Evolutionary conservation across 2,113 vertebrate genomes (phyloP), one percentile per base, ranked within the genome.

Genomic region (Tachuris rubrigastra): DNA sequence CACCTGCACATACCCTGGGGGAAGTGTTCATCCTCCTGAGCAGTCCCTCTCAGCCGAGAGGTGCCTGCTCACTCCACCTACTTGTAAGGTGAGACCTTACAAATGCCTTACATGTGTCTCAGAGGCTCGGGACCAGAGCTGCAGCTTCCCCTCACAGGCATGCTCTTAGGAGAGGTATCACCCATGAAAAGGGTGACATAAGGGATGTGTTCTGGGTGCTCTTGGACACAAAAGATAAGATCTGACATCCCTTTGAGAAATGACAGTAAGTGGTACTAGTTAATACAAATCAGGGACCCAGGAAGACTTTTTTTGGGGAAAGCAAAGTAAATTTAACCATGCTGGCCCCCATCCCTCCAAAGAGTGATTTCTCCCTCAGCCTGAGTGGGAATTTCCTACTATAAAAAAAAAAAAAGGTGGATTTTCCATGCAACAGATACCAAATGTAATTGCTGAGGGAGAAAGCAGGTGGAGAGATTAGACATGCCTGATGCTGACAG

Each of bases 401-500:
- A n/a, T n/a, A 69, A 20, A 44, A 44, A 44, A 7, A 58, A 63
- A 33, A 49, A n/a, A 16, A 67, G 28, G 18, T 67, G 39, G 8
- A 87, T 92, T 97, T 96, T 91, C 75, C 68, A 33, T 68, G 52
- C 73, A 56, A 65, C 25, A 49, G 55, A 71, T 74, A 77, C 19
- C 9, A 44, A 93, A 82, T 47, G 37, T 52, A 62, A 80, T 62
- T 80, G 81, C 88, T 80, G 44, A 8, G n/a, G 24, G 21, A 87
- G 52, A 60, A 94, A 82, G 73, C 69, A 85, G 55, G 49, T 44
- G 37, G n/a, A 52, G 90, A 75, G 42, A 87, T 66, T 94, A 95
- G 90, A 93, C 71, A 79, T 90, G 68, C 63, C 74, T 17, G 65
- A 33, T 88, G 76, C 60, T 84, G 93, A 94, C 59, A 88, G 55